These are phyloP conservation scores for Mormyrops boulengeri DNA, from an alignment of 2,797 vertebrate genomes.

Conservation along the genomic window DNA sequence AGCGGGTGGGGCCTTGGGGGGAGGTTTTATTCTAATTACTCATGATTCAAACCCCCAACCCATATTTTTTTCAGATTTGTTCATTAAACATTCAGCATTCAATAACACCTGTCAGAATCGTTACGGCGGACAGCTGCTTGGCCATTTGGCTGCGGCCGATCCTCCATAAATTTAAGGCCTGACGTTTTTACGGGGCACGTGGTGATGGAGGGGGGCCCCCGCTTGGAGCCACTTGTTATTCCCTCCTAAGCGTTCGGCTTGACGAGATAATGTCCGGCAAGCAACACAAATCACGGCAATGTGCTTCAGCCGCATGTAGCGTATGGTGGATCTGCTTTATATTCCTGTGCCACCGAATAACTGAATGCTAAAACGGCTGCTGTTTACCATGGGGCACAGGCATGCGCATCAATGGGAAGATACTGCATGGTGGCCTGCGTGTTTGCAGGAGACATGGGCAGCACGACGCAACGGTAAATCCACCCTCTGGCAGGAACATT, in stretches of 20 bases:
- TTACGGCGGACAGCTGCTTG: constrained; percentile 52
- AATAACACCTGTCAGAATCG: constrained; percentile 40
- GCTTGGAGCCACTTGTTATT: constrained; percentile 44
- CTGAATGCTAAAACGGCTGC: not conserved
- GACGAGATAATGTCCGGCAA: constrained; percentile 30
- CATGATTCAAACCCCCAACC: not conserved
- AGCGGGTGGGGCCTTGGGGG: too few species aligned
- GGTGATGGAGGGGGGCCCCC: constrained; percentile 19
- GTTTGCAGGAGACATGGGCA: not conserved
- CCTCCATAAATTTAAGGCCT: constrained; percentile 54
- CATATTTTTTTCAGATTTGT: not conserved
- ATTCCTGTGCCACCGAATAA: constrained; percentile 19
- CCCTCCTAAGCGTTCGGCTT: constrained; percentile 49
- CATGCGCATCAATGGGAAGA: not conserved
- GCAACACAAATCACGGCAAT: constrained; percentile 24
- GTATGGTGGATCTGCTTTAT: constrained; percentile 50
- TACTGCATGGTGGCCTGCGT: not conserved
- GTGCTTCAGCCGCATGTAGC: constrained; percentile 38
- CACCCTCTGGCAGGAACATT: not conserved
- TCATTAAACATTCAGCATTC: constrained; percentile 10
- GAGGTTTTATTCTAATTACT: not conserved
- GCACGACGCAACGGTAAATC: not conserved
- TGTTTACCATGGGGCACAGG: not conserved
- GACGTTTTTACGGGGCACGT: constrained; percentile 55
- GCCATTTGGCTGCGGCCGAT: constrained; percentile 30